Conservation (phyloP, 2,113 vertebrate species). For the Orientallactaga bullata region DNA sequence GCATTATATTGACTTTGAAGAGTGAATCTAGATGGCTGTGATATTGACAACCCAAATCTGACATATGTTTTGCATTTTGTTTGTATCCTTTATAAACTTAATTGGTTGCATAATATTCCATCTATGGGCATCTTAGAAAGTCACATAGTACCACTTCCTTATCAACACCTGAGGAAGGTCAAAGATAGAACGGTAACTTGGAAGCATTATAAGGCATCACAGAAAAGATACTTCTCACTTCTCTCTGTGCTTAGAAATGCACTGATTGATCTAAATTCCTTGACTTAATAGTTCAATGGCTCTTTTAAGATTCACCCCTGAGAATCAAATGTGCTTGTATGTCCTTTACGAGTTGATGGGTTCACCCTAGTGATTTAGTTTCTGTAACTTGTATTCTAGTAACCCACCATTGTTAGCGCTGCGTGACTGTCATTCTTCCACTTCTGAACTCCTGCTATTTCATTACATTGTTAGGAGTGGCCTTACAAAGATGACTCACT, state of each 20-base stretch:
- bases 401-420: background rate
- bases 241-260: background rate
- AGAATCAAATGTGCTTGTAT: background rate
- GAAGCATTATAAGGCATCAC: background rate
- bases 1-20: background rate
- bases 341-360: background rate
- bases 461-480: background rate
- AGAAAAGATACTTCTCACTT: conserved; percentile 15
- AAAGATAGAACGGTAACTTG: background rate
- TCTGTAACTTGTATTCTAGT: background rate
- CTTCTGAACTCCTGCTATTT: background rate
- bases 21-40: conserved; percentile 15
- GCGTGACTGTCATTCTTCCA: background rate
- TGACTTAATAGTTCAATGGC: background rate
- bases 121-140: background rate
- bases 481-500: background rate
- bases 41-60: background rate
- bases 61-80: background rate
- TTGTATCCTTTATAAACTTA: background rate
- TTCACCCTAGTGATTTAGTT: background rate
- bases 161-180: background rate
- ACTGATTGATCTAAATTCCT: background rate
- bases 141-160: background rate
- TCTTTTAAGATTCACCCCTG: conserved; percentile 13
- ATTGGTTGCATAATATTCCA: background rate